A percentile compares a stretch with the other conserved stretches of the same genome.
phyloP scores from a whole-genome alignment of 2,888 invertebrate species.

The Clitarchus hookeri region DNA sequence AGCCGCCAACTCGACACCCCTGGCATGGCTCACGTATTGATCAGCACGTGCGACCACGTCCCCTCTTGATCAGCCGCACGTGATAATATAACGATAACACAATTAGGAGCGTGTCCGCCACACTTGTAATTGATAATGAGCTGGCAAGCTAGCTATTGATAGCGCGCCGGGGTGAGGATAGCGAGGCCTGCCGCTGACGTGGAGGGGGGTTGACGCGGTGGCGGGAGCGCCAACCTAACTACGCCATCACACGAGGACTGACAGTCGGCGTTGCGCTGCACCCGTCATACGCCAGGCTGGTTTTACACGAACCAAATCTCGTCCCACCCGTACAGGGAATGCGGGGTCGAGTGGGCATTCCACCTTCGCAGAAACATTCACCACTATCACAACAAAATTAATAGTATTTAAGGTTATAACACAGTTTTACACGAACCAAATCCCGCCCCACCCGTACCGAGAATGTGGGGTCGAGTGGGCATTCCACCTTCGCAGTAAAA shows the following conservation, averaged over 20 bases:
- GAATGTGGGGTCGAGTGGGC: constrained; percentile 51
- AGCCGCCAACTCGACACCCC: neutral
- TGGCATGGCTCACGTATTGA: neutral
- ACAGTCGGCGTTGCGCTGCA: neutral
- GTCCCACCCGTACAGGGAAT: too few relatives aligned
- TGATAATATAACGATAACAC: constrained; percentile 27
- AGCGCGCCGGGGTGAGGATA: too few relatives aligned
- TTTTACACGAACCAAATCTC: too few relatives aligned
- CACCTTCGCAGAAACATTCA: too few relatives aligned
- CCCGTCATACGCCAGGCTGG: too few relatives aligned
- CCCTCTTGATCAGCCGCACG: constrained; percentile 16
- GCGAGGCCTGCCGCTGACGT: neutral
- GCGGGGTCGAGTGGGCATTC: constrained; percentile 51
- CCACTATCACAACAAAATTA: too few relatives aligned
- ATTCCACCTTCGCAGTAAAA: too few relatives aligned
- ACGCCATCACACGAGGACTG: neutral
- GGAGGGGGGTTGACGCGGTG: neutral
- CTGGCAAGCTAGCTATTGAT: constrained; percentile 16
- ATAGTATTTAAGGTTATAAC: too few relatives aligned
- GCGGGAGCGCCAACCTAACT: neutral
- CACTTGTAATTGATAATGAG: constrained; percentile 27
- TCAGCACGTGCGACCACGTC: neutral
- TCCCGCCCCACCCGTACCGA: too few relatives aligned
- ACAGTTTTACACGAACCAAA: too few relatives aligned
- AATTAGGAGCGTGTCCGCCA: constrained; percentile 24